Conservation (phyloP, 2,113 vertebrate species). For the Neolamprologus brichardi region DNA sequence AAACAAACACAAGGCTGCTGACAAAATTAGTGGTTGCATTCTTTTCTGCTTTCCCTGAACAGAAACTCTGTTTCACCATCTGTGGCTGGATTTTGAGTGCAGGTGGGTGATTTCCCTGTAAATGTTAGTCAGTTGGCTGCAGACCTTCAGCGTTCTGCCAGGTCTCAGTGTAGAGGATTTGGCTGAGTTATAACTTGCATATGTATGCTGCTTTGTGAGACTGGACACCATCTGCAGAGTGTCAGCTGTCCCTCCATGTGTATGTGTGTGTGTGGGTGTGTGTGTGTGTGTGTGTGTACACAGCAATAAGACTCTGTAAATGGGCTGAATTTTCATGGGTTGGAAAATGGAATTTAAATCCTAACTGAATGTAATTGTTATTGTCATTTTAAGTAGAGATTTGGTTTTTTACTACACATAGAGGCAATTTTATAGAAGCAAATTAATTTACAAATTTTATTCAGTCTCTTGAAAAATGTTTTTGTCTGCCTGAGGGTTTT, state of each 20-base stretch:
- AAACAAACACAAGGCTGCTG: neutral
- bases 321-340: neutral
- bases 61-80: slow-evolving; percentile 15
- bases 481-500: neutral
- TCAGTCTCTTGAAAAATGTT: neutral
- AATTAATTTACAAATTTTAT: neutral
- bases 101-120: slow-evolving; percentile 42
- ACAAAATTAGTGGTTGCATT: neutral
- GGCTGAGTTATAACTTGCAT: slow-evolving; percentile 33
- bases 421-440: neutral
- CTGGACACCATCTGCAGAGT: slow-evolving; percentile 33
- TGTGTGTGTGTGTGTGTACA: neutral
- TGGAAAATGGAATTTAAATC: neutral
- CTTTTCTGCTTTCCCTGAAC: neutral
- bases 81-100: slow-evolving; percentile 25
- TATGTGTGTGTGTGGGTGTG: neutral
- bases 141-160: slow-evolving; percentile 17
- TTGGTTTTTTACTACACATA: neutral
- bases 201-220: slow-evolving; percentile 11
- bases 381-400: neutral
- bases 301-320: neutral
- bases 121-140: slow-evolving; percentile 35
- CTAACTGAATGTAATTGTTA: neutral
- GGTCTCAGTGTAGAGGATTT: slow-evolving; percentile 16
- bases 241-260: neutral